A percentile compares a stretch with the other conserved stretches of the same genome.
phyloP scores from a whole-genome alignment of 2,113 vertebrate genomes.

The Etheostoma cragini region DNA sequence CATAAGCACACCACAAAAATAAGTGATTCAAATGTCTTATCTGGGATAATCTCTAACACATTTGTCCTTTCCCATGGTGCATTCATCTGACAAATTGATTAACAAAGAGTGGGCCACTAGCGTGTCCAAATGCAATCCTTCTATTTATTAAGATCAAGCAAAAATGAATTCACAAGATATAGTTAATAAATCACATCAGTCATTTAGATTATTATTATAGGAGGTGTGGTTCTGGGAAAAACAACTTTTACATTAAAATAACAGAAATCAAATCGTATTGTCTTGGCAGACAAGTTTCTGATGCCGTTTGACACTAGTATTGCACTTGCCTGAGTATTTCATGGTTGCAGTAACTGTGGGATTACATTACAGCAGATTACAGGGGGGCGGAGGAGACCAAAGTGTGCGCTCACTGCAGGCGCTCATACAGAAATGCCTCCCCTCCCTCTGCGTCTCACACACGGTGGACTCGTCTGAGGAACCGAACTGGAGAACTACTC shows the following conservation, averaged over 20 bases:
- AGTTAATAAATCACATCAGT: slow-evolving; percentile 1
- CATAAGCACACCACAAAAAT: background rate
- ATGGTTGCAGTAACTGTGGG: slow-evolving; percentile 30
- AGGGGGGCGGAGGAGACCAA: slow-evolving; percentile 54
- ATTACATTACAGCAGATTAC: slow-evolving; percentile 49
- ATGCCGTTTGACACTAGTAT: no score
- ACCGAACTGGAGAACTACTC: slow-evolving; percentile 24
- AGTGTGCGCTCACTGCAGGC: slow-evolving; percentile 44
- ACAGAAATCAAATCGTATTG: slow-evolving; percentile 18
- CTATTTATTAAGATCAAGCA: background rate
- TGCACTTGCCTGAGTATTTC: slow-evolving; percentile 20
- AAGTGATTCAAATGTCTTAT: background rate
- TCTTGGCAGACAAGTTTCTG: slow-evolving; percentile 29
- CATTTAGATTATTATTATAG: background rate
- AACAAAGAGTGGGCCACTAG: background rate
- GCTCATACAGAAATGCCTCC: slow-evolving; percentile 43
- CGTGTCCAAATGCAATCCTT: background rate
- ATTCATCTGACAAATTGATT: slow-evolving; percentile 23
- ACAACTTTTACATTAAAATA: background rate
- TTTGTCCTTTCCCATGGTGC: background rate
- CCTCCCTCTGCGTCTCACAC: slow-evolving; percentile 51
- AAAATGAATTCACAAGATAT: background rate
- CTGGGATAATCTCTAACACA: slow-evolving; percentile 24
- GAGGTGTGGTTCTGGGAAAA: slow-evolving; percentile 10
- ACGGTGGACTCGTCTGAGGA: slow-evolving; percentile 36